A percentile compares a stretch with the other conserved stretches of the same genome.
Evolutionary conservation across 2,797 vertebrate genomes (phyloP).

Genomic region (Gorsachius magnificus): DNA sequence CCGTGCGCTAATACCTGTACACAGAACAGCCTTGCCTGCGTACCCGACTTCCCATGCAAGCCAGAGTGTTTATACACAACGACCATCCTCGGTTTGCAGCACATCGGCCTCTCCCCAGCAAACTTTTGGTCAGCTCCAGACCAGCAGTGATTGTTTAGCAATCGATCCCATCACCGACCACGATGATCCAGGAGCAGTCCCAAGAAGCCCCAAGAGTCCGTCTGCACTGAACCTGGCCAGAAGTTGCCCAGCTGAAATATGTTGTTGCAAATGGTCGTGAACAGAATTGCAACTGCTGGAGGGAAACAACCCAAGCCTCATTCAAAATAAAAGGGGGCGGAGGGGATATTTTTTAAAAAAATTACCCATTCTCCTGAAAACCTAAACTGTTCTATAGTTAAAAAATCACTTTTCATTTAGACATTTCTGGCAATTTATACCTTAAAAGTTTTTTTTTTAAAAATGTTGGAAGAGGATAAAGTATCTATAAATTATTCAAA

Average conservation of each 20-base stretch:
- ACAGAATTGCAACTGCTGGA: neutral
- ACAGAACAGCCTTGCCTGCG: neutral
- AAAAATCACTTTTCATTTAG: neutral
- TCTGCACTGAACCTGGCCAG: neutral
- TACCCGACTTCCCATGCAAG: neutral
- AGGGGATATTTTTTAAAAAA: neutral
- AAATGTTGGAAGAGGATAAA: neutral
- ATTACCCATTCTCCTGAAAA: neutral
- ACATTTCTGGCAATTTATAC: neutral
- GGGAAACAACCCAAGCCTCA: neutral
- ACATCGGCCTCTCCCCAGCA: neutral
- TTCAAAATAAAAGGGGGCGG: neutral
- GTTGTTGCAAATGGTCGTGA: neutral
- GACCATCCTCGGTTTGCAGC: neutral
- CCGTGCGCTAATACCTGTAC: accelerated
- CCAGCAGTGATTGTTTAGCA: neutral
- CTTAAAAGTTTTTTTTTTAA: neutral
- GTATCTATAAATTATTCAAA: neutral
- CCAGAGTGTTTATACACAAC: accelerated
- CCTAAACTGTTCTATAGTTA: neutral
- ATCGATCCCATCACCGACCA: neutral
- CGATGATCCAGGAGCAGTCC: neutral
- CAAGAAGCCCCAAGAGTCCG: neutral
- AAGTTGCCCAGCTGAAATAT: neutral
- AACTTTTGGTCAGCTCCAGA: neutral